phyloP scores from a whole-genome alignment of 2,113 vertebrate species.

The Pitta sordida region DNA sequence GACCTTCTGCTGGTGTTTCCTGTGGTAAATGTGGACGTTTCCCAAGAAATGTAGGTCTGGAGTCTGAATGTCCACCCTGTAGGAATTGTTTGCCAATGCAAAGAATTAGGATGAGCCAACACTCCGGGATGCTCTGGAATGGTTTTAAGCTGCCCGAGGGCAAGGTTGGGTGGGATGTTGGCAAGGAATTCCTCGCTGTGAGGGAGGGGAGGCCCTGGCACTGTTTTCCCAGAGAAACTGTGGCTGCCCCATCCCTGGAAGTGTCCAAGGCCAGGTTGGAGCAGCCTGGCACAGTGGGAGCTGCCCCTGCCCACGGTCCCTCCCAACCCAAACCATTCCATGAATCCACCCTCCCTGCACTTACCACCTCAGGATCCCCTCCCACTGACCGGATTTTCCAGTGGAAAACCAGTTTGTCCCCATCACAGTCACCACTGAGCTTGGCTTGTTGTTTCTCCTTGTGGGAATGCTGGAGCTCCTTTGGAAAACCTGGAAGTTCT shows the following conservation, averaged over 20 bases:
- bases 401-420: too few species aligned
- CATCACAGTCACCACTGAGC: too few species aligned
- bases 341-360: background rate
- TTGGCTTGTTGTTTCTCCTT: too few species aligned
- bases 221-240: background rate
- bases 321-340: background rate
- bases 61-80: background rate
- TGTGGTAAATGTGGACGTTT: background rate
- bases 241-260: background rate
- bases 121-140: background rate
- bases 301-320: background rate
- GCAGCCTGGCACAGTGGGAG: background rate
- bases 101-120: background rate
- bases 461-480: background rate
- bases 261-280: background rate
- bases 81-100: too few species aligned
- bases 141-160: background rate
- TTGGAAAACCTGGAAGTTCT: background rate
- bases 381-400: too few species aligned
- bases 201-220: background rate
- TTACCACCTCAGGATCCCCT: too few species aligned
- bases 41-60: background rate
- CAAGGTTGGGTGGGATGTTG: background rate
- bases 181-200: background rate
- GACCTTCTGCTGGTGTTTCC: background rate